Percentiles rank a stretch among this genome's conserved stretches.
Conservation (phyloP, 2,113 vertebrate species). For the Caloenas nicobarica region DNA sequence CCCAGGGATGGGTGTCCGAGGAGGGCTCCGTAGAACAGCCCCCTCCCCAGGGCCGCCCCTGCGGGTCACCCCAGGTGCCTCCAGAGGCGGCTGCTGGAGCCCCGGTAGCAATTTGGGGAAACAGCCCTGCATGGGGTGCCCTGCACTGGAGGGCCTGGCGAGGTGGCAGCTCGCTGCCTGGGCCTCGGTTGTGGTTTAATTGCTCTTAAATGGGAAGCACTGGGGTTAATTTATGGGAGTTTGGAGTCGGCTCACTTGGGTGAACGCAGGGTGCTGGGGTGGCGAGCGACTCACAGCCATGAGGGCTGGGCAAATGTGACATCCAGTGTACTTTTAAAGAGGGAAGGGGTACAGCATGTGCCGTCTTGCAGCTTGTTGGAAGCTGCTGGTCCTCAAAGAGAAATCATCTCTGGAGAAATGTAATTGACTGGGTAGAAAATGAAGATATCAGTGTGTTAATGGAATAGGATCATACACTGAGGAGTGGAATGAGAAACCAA, state of each 20-base stretch:
- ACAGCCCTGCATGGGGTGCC: accelerated
- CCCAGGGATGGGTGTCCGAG: not conserved
- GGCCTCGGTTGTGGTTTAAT: not conserved
- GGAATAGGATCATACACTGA: not conserved
- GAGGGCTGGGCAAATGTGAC: not conserved
- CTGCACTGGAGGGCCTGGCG: not conserved
- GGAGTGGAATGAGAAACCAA: not conserved
- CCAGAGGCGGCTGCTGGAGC: not conserved
- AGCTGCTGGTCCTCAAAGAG: not conserved
- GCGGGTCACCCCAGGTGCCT: accelerated
- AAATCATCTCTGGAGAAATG: not conserved
- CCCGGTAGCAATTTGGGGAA: accelerated
- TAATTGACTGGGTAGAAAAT: not conserved
- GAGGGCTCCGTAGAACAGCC: accelerated
- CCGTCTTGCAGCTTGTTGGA: not conserved
- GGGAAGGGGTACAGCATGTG: accelerated
- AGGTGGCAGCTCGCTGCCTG: not conserved
- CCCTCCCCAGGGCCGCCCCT: not conserved
- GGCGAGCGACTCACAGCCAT: accelerated
- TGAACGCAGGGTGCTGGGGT: not conserved
- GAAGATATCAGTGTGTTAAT: not conserved
- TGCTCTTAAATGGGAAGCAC: not conserved
- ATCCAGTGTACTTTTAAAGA: accelerated
- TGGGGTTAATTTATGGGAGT: not conserved
- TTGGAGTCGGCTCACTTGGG: not conserved